A percentile compares a stretch with the other conserved stretches of the same genome.
Evolutionary conservation across 2,888 invertebrate species (phyloP).

Genomic region (Poecilobothrus nobilitatus): DNA sequence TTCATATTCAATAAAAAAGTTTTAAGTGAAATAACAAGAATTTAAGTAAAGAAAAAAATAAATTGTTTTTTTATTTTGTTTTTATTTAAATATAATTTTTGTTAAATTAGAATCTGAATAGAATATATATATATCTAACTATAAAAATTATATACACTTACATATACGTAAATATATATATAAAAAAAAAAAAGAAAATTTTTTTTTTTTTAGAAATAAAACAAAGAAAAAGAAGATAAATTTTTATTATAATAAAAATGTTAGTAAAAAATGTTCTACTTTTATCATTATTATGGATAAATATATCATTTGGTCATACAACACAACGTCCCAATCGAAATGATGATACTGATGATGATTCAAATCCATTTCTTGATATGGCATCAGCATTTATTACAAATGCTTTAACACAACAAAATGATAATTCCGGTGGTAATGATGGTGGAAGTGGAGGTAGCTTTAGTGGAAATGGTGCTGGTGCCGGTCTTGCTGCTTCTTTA

Average conservation of each 20-base stretch:
- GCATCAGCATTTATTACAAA: constrained; percentile 61
- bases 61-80: background rate
- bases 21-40: background rate
- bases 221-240: background rate
- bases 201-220: background rate
- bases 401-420: constrained; percentile 42
- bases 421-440: constrained; percentile 29
- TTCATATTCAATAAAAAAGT: no score
- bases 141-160: background rate
- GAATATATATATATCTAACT: no score
- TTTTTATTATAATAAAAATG: constrained; percentile 5
- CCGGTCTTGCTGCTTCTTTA: constrained; percentile 56
- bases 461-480: constrained; percentile 40
- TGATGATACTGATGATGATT: constrained; percentile 46
- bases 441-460: constrained; percentile 35
- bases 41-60: background rate
- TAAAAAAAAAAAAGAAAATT: no score
- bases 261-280: constrained; percentile 25
- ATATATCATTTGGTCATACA: constrained; percentile 33
- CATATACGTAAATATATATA: background rate
- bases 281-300: constrained; percentile 33
- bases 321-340: constrained; percentile 37
- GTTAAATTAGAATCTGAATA: background rate
- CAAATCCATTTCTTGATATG: constrained; percentile 58
- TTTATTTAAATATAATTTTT: background rate